Base-by-base conservation (phyloP, 1,140 invertebrate genomes). In the Triops cancriformis region DNA sequence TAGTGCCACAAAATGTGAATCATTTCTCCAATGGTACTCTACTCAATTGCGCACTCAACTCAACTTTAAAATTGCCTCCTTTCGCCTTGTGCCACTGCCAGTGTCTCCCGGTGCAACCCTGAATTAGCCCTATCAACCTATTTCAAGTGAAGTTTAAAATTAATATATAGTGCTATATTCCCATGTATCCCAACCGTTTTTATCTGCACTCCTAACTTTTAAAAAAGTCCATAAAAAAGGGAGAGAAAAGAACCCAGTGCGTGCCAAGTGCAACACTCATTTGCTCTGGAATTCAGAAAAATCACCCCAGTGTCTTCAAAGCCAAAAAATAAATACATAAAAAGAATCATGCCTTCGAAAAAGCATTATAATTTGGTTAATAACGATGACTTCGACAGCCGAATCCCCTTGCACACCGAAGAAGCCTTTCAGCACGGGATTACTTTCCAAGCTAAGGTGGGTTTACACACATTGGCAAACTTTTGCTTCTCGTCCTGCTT, bases 371-470 rank as follows among this genome's bases (percentile, higher is more conserved):
- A 97, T 86, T 88, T 97, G 85, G 95, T 98, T 82, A 91, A 92
- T 80, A 94, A 96, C 85, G 96, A 98, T 86, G 94, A 97, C 81
- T 95, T 94, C 85, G 96, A 98, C 86, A 92, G 92, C 76, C 89
- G 94, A 81, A 95, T 98, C 82, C 96, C 96, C 10, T 86, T 98
- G 73, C 94, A 98, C 86, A 92, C 94, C 76, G 96, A 98, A 79
- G 95, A 98, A 86, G 95, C 96, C 73, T 98, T 98, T 86, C 91
- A 96, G 80, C 94, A 98, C 86, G 97, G 97, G 79, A 98, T 98
- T 85, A 91, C 92, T 82, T 98, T 98, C 87, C 93, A 96, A 85
- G 96, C 95, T 77, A 99, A 99, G 94, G 97, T 98, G 51, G 51
- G 51, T n/a, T 64, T 14, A 14, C 10, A 18, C 51, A 14, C 7